Conservation (phyloP, 2,113 vertebrate species). For the Opisthocomus hoazin region DNA sequence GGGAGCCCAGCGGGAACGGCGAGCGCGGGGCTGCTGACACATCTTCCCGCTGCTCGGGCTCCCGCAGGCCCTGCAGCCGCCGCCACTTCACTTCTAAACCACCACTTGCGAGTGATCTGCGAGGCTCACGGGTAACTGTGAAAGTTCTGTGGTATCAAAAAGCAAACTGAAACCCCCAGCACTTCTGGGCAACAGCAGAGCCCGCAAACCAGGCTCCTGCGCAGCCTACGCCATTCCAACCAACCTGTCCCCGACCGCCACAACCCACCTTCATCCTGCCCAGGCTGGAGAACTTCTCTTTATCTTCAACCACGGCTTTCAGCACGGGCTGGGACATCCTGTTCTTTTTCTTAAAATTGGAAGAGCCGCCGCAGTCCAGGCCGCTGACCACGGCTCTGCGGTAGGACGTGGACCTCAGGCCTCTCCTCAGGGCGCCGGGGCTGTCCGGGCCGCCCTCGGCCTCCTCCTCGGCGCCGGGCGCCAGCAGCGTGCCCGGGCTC, state of each 20-base stretch:
- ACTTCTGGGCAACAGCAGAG: fast-evolving
- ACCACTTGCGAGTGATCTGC: fast-evolving
- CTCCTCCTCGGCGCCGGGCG: constrained; percentile 47
- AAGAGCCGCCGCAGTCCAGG: constrained; percentile 73
- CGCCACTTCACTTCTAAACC: neutral
- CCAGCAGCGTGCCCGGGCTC: constrained; percentile 61
- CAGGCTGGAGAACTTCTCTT: constrained; percentile 73
- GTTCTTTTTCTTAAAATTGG: constrained; percentile 69
- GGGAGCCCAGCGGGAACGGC: neutral
- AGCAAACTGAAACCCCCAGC: neutral
- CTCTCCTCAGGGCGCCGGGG: constrained; percentile 75
- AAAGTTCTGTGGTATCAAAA: neutral
- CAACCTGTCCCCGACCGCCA: too few relatives aligned
- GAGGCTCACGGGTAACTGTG: too few relatives aligned
- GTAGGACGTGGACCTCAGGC: constrained; percentile 91
- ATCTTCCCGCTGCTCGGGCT: too few relatives aligned
- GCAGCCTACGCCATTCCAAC: neutral
- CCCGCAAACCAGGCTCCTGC: fast-evolving
- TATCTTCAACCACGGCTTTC: constrained; percentile 73
- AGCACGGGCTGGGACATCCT: constrained; percentile 77
- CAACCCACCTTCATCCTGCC: constrained; percentile 74
- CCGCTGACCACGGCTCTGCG: constrained; percentile 90
- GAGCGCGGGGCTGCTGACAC: too few relatives aligned
- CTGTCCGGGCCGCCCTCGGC: constrained; percentile 72
- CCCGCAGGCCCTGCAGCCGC: neutral